These are phyloP conservation scores for Anthrax anthrax DNA, from an alignment of 2,888 invertebrate species.

Conservation along the genomic window DNA sequence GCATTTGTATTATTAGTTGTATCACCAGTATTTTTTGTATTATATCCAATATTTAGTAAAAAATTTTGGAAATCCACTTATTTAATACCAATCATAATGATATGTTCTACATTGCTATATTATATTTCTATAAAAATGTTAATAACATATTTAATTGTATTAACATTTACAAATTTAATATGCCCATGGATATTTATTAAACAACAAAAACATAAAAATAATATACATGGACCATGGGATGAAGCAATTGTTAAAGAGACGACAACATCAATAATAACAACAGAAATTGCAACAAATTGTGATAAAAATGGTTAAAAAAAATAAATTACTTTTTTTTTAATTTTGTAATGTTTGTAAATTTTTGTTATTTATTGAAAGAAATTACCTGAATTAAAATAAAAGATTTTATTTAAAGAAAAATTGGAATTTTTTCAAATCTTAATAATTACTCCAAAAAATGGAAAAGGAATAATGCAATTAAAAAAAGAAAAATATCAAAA, in stretches of 20 bases:
- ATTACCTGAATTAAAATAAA: no score
- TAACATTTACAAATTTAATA: constrained; percentile 50
- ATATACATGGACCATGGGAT: constrained; percentile 97
- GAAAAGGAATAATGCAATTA: no score
- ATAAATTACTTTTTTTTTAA: no score
- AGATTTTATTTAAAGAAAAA: no score
- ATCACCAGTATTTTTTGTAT: constrained; percentile 75
- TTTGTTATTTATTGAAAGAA: no score
- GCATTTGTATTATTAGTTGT: constrained; percentile 83
- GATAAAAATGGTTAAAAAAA: no score
- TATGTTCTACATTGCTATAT: constrained; percentile 41
- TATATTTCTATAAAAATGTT: constrained; percentile 43
- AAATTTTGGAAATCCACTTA: constrained; percentile 43
- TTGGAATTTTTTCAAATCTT: no score
- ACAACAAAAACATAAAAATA: constrained; percentile 70
- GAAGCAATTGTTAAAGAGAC: constrained; percentile 66
- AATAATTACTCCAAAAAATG: no score
- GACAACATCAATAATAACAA: background rate
- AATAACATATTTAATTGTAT: constrained; percentile 43
- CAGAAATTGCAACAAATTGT: background rate
- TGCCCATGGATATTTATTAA: constrained; percentile 63
- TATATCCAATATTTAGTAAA: constrained; percentile 68
- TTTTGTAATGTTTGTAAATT: no score
- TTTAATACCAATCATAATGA: constrained; percentile 38
- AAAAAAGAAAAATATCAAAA: no score